Conservation (phyloP, 2,888 invertebrate genomes). For the Cartodere bifasciata region DNA sequence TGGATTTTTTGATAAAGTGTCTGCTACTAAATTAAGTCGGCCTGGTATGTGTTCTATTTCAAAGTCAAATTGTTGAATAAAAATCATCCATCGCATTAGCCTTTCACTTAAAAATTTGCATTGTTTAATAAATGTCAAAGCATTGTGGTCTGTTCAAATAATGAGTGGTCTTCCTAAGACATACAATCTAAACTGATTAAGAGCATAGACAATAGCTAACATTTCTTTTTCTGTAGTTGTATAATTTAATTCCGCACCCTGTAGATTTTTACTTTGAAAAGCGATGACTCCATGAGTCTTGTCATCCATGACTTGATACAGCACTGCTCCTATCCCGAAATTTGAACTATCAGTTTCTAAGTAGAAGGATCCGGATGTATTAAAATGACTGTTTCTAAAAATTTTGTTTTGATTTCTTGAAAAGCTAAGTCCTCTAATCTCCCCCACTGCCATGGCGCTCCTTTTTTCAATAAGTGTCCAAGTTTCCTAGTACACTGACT, state of each 20-base stretch:
- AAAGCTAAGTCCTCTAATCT: slow-evolving; percentile 1
- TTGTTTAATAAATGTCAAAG: slow-evolving; percentile 4
- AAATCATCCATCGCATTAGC: too few relatives aligned
- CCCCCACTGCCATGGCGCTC: slow-evolving; percentile 3
- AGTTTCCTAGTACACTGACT: slow-evolving; percentile 1
- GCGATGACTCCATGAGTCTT: slow-evolving; percentile 2
- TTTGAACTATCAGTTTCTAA: slow-evolving; percentile 5
- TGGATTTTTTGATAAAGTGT: too few relatives aligned
- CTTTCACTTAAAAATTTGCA: too few relatives aligned
- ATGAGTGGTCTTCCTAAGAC: slow-evolving; percentile 4
- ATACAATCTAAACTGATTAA: slow-evolving; percentile 4
- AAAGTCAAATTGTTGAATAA: too few relatives aligned
- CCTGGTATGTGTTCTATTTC: too few relatives aligned
- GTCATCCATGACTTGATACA: slow-evolving; percentile 6
- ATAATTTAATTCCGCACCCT: background rate
- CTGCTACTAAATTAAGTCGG: too few relatives aligned
- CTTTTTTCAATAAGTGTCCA: slow-evolving; percentile 5
- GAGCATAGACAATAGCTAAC: slow-evolving; percentile 4
- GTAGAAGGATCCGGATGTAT: slow-evolving; percentile 3
- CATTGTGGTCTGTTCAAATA: slow-evolving; percentile 6
- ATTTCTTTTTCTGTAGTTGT: slow-evolving; percentile 4
- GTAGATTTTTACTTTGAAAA: slow-evolving; percentile 1
- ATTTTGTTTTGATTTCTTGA: slow-evolving; percentile 2
- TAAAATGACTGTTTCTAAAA: slow-evolving; percentile 4
- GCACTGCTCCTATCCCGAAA: slow-evolving; percentile 4